These are phyloP conservation scores for Phytoseiulus persimilis DNA, from an alignment of 2,888 invertebrate species.

Conservation along the genomic window DNA sequence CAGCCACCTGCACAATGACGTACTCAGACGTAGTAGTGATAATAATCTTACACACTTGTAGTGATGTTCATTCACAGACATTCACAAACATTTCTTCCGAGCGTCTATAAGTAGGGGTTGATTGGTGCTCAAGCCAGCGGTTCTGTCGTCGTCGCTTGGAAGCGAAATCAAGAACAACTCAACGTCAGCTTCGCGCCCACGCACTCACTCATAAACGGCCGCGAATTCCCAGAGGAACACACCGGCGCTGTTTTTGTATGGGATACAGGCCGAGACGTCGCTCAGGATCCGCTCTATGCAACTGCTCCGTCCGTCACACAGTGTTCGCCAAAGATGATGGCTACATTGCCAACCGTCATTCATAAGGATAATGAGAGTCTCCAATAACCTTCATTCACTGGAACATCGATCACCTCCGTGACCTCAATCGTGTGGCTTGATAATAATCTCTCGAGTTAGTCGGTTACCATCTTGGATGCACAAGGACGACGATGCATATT, in stretches of 20 bases:
- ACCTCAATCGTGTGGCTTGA: not conserved
- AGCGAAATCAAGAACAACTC: not conserved
- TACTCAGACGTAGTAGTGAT: not conserved
- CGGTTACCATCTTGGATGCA: not conserved
- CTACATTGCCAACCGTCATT: not conserved
- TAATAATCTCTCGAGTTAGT: not conserved
- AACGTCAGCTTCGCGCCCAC: not conserved
- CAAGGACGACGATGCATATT: not conserved
- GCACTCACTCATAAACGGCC: not conserved
- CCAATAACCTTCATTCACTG: not conserved
- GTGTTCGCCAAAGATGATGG: not conserved
- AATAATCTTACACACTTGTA: not conserved
- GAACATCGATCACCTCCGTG: not conserved
- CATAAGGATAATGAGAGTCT: no score
- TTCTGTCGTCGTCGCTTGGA: not conserved
- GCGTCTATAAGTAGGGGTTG: not conserved
- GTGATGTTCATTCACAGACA: conserved; percentile 5
- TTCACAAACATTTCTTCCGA: not conserved
- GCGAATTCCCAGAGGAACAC: not conserved
- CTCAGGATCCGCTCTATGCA: not conserved
- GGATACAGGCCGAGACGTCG: not conserved
- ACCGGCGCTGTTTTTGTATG: not conserved
- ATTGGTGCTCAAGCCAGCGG: not conserved
- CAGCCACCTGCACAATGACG: not conserved
- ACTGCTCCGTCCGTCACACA: not conserved